Percentiles rank a stretch among this genome's conserved stretches.
phyloP scores from a whole-genome alignment of 2,113 vertebrate species.

The Orycteropus afer region DNA sequence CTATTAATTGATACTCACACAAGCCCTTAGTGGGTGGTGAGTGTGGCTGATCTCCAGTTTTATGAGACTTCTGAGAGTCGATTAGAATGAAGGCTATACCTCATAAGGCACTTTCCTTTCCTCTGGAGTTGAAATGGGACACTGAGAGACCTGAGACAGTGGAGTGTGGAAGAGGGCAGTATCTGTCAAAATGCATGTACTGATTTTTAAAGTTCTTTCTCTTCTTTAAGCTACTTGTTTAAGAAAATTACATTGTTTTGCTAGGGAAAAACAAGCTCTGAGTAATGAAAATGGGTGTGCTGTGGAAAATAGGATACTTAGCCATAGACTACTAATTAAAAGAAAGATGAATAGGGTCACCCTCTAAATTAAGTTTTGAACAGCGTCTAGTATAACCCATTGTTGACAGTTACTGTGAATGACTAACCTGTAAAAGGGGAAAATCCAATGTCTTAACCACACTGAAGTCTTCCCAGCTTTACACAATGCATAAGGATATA shows the following conservation, averaged over 20 bases:
- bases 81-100: neutral
- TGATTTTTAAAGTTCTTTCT: neutral
- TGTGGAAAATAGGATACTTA: neutral
- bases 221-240: constrained; percentile 39
- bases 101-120: neutral
- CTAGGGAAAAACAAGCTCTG: neutral
- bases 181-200: neutral
- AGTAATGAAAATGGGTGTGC: neutral
- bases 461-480: neutral
- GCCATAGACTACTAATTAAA: neutral
- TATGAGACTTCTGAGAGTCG: neutral
- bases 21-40: neutral
- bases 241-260: neutral
- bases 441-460: neutral
- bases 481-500: neutral
- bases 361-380: neutral
- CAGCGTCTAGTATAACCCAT: neutral
- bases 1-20: neutral
- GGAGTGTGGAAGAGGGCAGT: neutral
- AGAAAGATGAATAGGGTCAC: neutral
- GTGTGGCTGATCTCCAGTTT: neutral
- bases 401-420: neutral
- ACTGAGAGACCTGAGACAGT: neutral
- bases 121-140: neutral
- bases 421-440: neutral